Evolutionary conservation across 2,113 vertebrate species (phyloP), one percentile per base, ranked within the genome.

Genomic region (Aptenodytes forsteri): DNA sequence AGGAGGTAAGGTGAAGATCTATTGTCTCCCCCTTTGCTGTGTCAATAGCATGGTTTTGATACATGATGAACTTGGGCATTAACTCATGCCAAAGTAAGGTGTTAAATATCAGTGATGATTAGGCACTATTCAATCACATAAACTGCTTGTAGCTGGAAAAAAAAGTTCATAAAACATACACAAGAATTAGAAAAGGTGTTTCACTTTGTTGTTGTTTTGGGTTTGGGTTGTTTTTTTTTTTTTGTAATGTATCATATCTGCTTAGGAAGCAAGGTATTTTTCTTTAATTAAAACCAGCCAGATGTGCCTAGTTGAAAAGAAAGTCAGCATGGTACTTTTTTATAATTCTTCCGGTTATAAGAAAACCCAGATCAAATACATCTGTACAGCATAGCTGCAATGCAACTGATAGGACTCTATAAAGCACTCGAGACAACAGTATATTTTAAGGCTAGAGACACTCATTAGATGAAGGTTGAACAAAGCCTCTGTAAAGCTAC

Each of bases 361-460:
- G 64, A 67, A 95, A 77, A 29, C 12, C 11, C 58, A 88, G 62
- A 93, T 94, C 62, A 87, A 82, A 73, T 38, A 77, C 12, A 76
- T 15, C 10, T 52, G 22, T 36, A 18, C 8, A 46, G n/a, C 5
- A 16, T 75, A 75, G 56, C 44, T 72, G 32, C 38, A 83, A 11
- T 49, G 23, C 20, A 80, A 56, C 17, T 32, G 29, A 30, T 44
- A 67, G 40, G 26, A n/a, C 59, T 62, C n/a, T 44, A 17, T 2
- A 87, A 32, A 87, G 15, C 7, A 36, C 49, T 56, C 46, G 40
- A 79, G 55, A 89, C 8, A 89, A 34, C 2, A n/a, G 42, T 47
- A 1, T 59, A 66, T 87, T 95, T 93, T 87, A 82, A 84, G 32
- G 56, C 38, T 56, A 32, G 44, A 77, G 21, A 55, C 13, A 27